Conservation (phyloP, 2,888 invertebrate genomes). For the Itoplectis maculator region DNA sequence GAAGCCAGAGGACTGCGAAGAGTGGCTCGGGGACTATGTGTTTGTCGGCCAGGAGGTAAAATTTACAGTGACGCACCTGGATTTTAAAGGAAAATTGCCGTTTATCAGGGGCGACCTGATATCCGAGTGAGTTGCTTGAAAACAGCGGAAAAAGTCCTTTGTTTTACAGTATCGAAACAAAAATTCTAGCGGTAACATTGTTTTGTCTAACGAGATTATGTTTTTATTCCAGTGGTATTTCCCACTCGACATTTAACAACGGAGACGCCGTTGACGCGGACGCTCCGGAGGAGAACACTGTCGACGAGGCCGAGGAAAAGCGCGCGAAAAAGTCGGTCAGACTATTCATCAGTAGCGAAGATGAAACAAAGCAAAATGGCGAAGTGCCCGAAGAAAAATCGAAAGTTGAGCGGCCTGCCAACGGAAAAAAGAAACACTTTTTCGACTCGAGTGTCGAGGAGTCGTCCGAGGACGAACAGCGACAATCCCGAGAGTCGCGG, state of each 20-base stretch:
- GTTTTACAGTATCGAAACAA: too few relatives aligned
- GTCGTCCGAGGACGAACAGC: slow-evolving; percentile 2
- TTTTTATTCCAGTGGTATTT: not conserved
- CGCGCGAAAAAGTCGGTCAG: slow-evolving; percentile 24
- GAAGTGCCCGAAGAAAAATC: not conserved
- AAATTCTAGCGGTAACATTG: too few relatives aligned
- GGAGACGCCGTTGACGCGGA: not conserved
- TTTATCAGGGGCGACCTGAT: slow-evolving; percentile 88
- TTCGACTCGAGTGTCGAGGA: not conserved
- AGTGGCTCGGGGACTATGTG: slow-evolving; percentile 87
- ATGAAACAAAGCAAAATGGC: not conserved
- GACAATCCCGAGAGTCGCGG: not conserved
- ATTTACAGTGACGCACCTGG: slow-evolving; percentile 87
- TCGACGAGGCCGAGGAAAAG: slow-evolving; percentile 47
- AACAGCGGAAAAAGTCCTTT: not conserved
- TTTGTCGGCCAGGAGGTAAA: slow-evolving; percentile 87
- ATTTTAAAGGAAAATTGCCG: slow-evolving; percentile 87
- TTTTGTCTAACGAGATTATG: slow-evolving; percentile 3
- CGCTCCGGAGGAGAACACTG: slow-evolving; percentile 23
- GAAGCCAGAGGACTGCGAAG: slow-evolving; percentile 84
- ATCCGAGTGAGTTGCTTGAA: slow-evolving; percentile 82
- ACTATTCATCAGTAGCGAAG: not conserved
- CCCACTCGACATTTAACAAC: not conserved
- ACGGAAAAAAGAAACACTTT: slow-evolving; percentile 10
- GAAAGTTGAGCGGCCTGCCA: not conserved